Base-by-base conservation (phyloP, 2,888 invertebrate genomes). In the Cantharis nigra region DNA sequence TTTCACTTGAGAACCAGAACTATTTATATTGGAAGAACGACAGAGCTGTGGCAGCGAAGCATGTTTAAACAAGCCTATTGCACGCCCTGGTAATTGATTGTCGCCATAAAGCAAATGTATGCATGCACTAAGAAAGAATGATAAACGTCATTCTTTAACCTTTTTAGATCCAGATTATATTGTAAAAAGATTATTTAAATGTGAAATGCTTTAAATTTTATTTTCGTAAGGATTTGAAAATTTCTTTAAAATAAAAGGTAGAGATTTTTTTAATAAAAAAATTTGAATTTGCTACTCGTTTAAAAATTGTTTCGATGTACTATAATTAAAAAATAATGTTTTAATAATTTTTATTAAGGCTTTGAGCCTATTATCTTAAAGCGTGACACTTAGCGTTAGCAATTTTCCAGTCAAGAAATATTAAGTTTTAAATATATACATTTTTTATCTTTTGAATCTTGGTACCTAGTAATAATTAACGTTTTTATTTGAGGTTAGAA, bases 61-160 rank as follows among this genome's bases (percentile, higher is more conserved):
- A 77, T 78, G 79, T 80, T 81, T 71, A 77, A 80, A 81, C 80
- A 81, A 73, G 79, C 78, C 79, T 78, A 81, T 78, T 80, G 80
- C 78, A 79, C 78, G 78, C 78, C 75, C 76, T 72, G 74, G 77
- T 80, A 81, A 81, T 80, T 80, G 81, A 81, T 81, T 79, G 79
- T 80, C 74, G 69, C 78, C 79, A 78, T 81, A 79, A 79, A 79
- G 76, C 79, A 79, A 80, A 80, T 78, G 77, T 79, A 81, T 81
- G 80, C 79, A 81, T 74, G 79, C 76, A 72, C 73, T 70, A 64
- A 70, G 78, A 63, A 70, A 69, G 72, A 78, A 78, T 80, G 80
- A 81, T 80, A 79, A 79, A 80, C 81, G 79, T 75, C 78, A 77
- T 77, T 80, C 76, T 80, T 77, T 76, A 77, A 79, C 78, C 78